A percentile compares a stretch with the other conserved stretches of the same genome.
phyloP scores from a whole-genome alignment of 2,888 invertebrate species.

The Tetanocera ferruginea region DNA sequence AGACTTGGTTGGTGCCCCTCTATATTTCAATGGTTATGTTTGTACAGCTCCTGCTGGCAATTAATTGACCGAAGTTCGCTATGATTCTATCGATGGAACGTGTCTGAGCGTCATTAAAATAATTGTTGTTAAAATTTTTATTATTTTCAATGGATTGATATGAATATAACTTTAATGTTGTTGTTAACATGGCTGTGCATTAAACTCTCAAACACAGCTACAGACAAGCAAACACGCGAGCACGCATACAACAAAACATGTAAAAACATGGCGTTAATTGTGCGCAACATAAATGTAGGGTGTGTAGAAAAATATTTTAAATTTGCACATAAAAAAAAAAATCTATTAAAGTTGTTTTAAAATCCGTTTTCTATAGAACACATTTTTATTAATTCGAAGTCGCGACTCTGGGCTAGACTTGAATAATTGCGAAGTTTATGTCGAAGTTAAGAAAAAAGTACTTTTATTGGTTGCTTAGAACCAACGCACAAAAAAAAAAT shows the following conservation, averaged over 20 bases:
- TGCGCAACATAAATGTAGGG: neutral
- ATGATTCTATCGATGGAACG: slow-evolving; percentile 24
- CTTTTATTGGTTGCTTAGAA: no score
- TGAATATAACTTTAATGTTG: neutral
- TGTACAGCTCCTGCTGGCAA: no score
- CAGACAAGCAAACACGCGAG: slow-evolving; percentile 4
- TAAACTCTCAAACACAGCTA: neutral
- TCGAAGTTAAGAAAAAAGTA: slow-evolving; percentile 3
- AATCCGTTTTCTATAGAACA: no score
- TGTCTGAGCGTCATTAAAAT: slow-evolving; percentile 45
- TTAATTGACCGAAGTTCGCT: no score
- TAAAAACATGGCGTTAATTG: slow-evolving; percentile 1
- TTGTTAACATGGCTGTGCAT: slow-evolving; percentile 15
- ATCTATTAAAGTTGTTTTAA: neutral
- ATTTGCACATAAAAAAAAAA: slow-evolving; percentile 33
- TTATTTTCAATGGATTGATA: slow-evolving; percentile 30
- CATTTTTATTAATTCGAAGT: no score
- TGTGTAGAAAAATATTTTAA: slow-evolving; percentile 4
- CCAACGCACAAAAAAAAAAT: no score
- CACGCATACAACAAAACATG: neutral
- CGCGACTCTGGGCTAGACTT: no score
- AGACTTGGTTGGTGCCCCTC: no score
- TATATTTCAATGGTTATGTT: no score
- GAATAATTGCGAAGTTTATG: no score
- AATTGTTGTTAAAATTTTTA: slow-evolving; percentile 40